Evolutionary conservation across 2,113 vertebrate species (phyloP), one percentile per base, ranked within the genome.

Genomic region (Dasyornis broadbenti): DNA sequence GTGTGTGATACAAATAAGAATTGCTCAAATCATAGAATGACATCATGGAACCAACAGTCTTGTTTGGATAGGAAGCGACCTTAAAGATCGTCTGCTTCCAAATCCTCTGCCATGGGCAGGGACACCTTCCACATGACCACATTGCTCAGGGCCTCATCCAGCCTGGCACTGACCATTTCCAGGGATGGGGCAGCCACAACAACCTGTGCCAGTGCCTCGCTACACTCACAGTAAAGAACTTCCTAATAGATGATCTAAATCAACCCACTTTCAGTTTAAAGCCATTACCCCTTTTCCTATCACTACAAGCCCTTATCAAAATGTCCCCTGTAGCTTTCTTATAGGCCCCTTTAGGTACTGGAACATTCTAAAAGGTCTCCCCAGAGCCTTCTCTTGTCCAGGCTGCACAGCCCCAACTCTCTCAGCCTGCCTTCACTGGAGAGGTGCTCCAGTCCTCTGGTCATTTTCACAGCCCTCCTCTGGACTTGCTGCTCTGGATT

Each of bases 21-120:
- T n/a, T 81, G 47, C 22, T 77, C 33, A 86, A 54, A 86, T 50
- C 21, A 54, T 31, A 17, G 26, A 42, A 42, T 42, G 31, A 49
- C 37, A 9, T 37, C 8, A 63, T 37, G 28, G 63, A 70, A 61
- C 42, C 56, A 56, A 56, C 13, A 33, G 10, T 33, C 28, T 33
- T 27, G 3, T 28, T 63, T 77, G 22, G 11, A 27, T 37, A 0
- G 0, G 22, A 63, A 70, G 15, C 3, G 19, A 50, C 17, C 10
- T 61, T 83, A 49, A 83, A 56, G 26, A 35, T 56, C 64, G 17
- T 53, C 31, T 31, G 6, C 7, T 15, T 88, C 14, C n/a, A 13
- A 42, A 69, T 39, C 15, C 9, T 35, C 35, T 69, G 26, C 47
- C 21, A 13, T 18, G 15, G 63, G 21, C 47, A 76, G 26, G 31